Evolutionary conservation across 2,888 invertebrate species (phyloP).

Genomic region (Cephus rjabovi): DNA sequence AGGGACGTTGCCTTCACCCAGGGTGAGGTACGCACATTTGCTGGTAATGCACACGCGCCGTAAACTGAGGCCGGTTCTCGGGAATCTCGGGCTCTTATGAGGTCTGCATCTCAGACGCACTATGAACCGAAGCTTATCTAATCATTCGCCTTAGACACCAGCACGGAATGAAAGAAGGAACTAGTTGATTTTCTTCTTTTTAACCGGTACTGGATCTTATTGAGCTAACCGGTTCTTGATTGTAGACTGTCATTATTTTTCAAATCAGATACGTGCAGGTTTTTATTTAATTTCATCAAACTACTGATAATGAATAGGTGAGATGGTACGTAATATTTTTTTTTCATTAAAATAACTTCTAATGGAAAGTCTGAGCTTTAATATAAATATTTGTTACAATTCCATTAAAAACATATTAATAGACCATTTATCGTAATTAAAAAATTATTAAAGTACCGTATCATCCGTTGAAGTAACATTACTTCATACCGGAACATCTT

Average conservation of each 20-base stretch:
- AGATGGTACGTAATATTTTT: background rate
- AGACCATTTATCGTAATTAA: background rate
- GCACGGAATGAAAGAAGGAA: conserved; percentile 43
- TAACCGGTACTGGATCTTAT: background rate
- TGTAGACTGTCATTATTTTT: too few relatives aligned
- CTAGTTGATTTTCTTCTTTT: conserved; percentile 22
- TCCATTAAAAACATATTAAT: background rate
- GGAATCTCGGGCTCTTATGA: conserved; percentile 60
- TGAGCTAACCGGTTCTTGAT: background rate
- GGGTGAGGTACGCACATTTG: conserved; percentile 29
- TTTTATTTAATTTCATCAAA: background rate
- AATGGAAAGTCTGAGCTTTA: background rate
- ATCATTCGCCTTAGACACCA: conserved; percentile 51
- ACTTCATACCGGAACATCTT: background rate
- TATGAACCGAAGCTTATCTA: conserved; percentile 65
- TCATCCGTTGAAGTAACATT: background rate
- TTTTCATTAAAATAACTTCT: background rate
- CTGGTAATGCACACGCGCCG: conserved; percentile 49
- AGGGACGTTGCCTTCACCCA: background rate
- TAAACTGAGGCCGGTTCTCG: conserved; percentile 53
- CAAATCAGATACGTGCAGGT: too few relatives aligned
- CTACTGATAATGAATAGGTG: background rate
- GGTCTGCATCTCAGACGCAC: conserved; percentile 60
- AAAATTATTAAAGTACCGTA: background rate
- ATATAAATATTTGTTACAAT: background rate